phyloP scores from a whole-genome alignment of 1,140 invertebrate species.

The Archivesica marissinica region DNA sequence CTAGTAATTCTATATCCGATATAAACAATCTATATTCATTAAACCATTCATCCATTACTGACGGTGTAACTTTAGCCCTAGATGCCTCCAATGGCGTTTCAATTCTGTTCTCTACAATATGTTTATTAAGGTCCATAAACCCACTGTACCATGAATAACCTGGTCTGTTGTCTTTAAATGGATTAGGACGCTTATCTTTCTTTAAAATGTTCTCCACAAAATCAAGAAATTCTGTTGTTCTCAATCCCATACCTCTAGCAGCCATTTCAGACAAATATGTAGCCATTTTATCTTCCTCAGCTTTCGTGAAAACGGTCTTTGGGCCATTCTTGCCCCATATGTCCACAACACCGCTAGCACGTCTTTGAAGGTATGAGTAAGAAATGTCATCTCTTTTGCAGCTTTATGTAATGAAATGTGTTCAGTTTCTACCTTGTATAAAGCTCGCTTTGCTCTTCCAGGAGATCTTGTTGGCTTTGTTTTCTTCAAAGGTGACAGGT shows the following conservation, averaged over 20 bases:
- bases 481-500: too few species aligned
- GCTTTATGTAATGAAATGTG: slow-evolving; percentile 29
- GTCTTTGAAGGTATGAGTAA: background rate
- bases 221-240: slow-evolving; percentile 53
- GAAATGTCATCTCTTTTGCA: background rate
- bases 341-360: slow-evolving; percentile 15
- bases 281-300: slow-evolving; percentile 60
- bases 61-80: slow-evolving; percentile 20
- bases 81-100: slow-evolving; percentile 39
- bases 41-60: slow-evolving; percentile 39
- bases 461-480: too few species aligned
- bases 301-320: slow-evolving; percentile 22
- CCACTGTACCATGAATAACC: slow-evolving; percentile 44
- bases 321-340: slow-evolving; percentile 46
- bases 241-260: slow-evolving; percentile 60
- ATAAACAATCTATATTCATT: slow-evolving; percentile 41
- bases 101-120: slow-evolving; percentile 30
- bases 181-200: slow-evolving; percentile 47
- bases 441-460: slow-evolving; percentile 1
- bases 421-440: background rate
- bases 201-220: slow-evolving; percentile 55
- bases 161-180: slow-evolving; percentile 48
- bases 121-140: slow-evolving; percentile 36
- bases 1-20: slow-evolving; percentile 32
- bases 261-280: slow-evolving; percentile 62